Evolutionary conservation across 2,888 invertebrate genomes (phyloP), one percentile per base, ranked within the genome.

Genomic region (Drosophila anomelani): DNA sequence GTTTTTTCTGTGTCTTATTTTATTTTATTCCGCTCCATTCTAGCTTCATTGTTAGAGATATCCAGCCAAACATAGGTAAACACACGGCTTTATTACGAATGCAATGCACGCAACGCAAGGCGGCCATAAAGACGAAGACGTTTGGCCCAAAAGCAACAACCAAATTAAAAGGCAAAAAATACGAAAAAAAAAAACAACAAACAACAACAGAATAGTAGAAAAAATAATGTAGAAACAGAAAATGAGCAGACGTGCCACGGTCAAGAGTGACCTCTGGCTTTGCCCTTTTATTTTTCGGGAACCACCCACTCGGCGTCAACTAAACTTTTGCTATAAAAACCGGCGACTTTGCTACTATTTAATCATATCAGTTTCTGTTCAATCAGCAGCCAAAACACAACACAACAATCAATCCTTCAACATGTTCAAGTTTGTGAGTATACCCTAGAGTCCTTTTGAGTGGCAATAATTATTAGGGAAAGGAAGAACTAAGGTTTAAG

Each of bases 371-470:
- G 81, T 87, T 85, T 87, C 78, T 81, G 49, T 69, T 59, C 63
- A 57, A 57, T 74, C 83, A 85, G 77, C 85, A 75, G 75, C 67
- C 74, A 70, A 70, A 69, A 43, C 53, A 49, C 36, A 43, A 47
- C 26, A 26, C 26, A 49, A 38, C 63, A 75, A 75, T 55, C 64
- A 63, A 53, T 58, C 39, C 17, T 8, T 41, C 82, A 91, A 91
- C 67, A 91, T 91, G 91, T 91, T 89, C 85, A 91, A 91, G 89
- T 89, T 90, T 81, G 91, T 91, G 84, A 91, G 91, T 91, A 61
- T 20, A 20, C 9, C 8, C n/a, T 39, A 29, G 7, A 7, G 17
- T 12, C 46, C 1, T n/a, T 36, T 41, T 15, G 34, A 67, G 23
- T 3, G 23, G 5, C 0, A 57, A 6, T 1, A 9, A n/a, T n/a